Conservation (phyloP, 2,888 invertebrate species). For the Laothoe populi region DNA sequence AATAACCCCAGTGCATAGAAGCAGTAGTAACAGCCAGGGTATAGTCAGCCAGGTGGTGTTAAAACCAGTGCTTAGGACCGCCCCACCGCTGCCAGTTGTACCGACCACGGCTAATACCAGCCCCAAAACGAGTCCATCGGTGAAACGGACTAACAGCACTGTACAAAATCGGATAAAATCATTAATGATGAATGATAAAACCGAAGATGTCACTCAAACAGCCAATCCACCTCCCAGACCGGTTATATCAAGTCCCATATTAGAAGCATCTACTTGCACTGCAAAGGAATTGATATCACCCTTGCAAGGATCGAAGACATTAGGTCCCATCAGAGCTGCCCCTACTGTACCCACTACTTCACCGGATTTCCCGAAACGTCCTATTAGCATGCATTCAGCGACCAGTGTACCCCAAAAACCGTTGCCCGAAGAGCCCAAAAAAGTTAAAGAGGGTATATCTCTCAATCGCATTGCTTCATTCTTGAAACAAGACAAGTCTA, state of each 20-base stretch:
- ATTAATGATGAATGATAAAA: conserved; percentile 70
- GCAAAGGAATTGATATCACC: conserved; percentile 90
- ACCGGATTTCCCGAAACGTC: conserved; percentile 76
- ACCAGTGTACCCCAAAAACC: conserved; percentile 70
- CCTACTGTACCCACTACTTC: conserved; percentile 77
- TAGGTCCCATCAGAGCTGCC: conserved; percentile 85
- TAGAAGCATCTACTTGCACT: conserved; percentile 92
- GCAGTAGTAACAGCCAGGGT: conserved; percentile 69
- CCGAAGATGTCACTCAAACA: conserved; percentile 63
- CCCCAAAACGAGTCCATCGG: conserved; percentile 67
- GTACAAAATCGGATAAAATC: conserved; percentile 78
- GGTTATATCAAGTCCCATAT: conserved; percentile 91
- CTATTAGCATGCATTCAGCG: conserved; percentile 77
- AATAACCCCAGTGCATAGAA: conserved; percentile 78
- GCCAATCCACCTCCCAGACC: conserved; percentile 89
- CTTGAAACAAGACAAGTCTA: conserved; percentile 85
- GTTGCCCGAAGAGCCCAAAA: conserved; percentile 80
- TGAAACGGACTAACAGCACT: conserved; percentile 72
- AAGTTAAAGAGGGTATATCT: conserved; percentile 85
- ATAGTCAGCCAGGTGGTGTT: conserved; percentile 63
- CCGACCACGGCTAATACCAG: conserved; percentile 65
- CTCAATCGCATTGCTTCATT: conserved; percentile 91
- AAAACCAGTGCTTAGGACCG: conserved; percentile 82
- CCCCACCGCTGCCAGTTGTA: conserved; percentile 87
- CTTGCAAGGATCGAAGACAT: conserved; percentile 84